Conservation (phyloP, 2,113 vertebrate genomes). For the Micronycteris hirsuta region DNA sequence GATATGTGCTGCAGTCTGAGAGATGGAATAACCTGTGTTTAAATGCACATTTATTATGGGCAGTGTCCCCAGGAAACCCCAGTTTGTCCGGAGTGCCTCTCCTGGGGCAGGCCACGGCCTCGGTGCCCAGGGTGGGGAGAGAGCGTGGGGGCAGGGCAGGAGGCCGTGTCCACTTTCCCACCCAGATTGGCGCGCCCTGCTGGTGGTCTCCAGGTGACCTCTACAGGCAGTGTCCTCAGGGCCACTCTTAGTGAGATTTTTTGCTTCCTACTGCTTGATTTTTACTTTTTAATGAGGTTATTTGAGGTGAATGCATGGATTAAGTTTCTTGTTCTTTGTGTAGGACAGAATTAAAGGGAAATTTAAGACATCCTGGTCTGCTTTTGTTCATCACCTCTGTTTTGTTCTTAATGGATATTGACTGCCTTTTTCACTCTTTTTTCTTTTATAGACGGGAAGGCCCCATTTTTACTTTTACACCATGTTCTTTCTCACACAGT, state of each 20-base stretch:
- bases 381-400: background rate
- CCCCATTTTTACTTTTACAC: background rate
- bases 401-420: background rate
- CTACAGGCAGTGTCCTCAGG: background rate
- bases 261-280: background rate
- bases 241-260: background rate
- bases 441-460: background rate
- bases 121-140: background rate
- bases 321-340: slow-evolving; percentile 37
- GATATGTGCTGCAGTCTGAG: background rate
- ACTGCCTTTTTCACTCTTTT: background rate
- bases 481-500: background rate
- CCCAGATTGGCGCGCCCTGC: too few relatives aligned
- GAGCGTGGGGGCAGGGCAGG: background rate
- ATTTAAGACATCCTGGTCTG: background rate
- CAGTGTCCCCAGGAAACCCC: background rate
- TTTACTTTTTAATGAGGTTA: slow-evolving; percentile 26
- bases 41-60: background rate
- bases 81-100: background rate
- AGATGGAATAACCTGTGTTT: background rate
- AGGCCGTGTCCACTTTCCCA: background rate
- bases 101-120: background rate
- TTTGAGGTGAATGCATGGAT: background rate
- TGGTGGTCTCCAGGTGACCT: background rate
- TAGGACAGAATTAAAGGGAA: slow-evolving; percentile 13